Conservation (phyloP, 1,140 invertebrate genomes). For the Odontomachus brunneus region DNA sequence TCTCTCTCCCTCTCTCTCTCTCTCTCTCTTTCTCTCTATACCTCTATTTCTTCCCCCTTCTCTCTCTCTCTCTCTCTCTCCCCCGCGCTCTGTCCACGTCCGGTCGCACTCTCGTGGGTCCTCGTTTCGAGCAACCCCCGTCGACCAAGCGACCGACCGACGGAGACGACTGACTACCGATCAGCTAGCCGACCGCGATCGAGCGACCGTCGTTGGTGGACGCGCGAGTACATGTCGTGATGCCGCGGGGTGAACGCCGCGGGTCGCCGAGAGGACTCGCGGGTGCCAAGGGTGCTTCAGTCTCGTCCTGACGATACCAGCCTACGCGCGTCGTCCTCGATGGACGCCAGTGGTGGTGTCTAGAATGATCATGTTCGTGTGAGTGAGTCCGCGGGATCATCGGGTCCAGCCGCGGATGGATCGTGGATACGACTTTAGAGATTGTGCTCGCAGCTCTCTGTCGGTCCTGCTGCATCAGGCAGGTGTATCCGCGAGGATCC, state of each 20-base stretch:
- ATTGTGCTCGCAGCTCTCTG: constrained; percentile 27
- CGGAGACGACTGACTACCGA: no score
- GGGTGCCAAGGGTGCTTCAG: constrained; percentile 46
- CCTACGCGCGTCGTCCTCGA: constrained; percentile 61
- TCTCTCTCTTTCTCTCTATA: no score
- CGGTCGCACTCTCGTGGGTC: neutral
- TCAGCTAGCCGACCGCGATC: no score
- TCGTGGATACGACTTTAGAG: constrained; percentile 47
- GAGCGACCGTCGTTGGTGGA: neutral
- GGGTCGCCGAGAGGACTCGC: constrained; percentile 64
- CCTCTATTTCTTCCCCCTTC: no score
- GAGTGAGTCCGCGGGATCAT: neutral
- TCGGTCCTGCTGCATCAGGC: no score
- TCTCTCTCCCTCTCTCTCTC: neutral
- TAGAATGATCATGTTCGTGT: constrained; percentile 59
- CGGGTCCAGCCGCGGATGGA: constrained; percentile 42
- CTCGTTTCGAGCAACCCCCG: constrained; percentile 5
- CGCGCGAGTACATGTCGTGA: constrained; percentile 68
- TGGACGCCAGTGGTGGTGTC: constrained; percentile 25
- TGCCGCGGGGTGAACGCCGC: constrained; percentile 61
- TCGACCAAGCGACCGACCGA: constrained; percentile 4
- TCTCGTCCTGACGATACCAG: constrained; percentile 73
- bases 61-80: neutral
- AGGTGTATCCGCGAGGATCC: no score
- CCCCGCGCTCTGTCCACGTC: neutral